A percentile compares a stretch with the other conserved stretches of the same genome.
Evolutionary conservation across 2,797 vertebrate genomes (phyloP).

Genomic region (Coregonus suidteri): DNA sequence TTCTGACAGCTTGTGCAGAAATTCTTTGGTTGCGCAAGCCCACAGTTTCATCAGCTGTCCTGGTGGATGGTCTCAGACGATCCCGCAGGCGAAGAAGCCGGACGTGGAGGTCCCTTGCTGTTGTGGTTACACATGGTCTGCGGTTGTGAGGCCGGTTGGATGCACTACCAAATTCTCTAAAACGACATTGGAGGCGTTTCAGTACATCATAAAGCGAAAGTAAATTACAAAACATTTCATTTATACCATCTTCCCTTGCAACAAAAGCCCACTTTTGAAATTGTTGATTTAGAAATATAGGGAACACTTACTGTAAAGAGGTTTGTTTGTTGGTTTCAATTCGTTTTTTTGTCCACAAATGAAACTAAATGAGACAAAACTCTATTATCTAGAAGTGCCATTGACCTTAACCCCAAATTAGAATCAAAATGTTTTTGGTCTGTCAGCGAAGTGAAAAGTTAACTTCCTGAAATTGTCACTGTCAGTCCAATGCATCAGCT

Average conservation of each 20-base stretch:
- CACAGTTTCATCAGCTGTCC: too few species aligned
- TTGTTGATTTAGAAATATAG: constrained; percentile 20
- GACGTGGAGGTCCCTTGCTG: too few species aligned
- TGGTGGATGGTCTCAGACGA: too few species aligned
- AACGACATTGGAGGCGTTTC: too few species aligned
- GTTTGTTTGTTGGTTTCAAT: constrained; percentile 28
- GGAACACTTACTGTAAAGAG: constrained; percentile 25
- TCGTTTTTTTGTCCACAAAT: constrained; percentile 23
- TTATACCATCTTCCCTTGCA: not conserved
- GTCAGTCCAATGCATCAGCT: not conserved
- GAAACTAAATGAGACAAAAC: constrained; percentile 26
- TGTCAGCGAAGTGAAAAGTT: constrained; percentile 26
- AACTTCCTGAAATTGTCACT: constrained; percentile 11
- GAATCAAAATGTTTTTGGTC: constrained; percentile 26
- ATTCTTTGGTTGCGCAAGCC: too few species aligned
- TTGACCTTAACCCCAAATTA: constrained; percentile 38
- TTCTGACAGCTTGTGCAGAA: too few species aligned
- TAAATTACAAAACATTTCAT: not conserved
- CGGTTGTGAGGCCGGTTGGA: too few species aligned
- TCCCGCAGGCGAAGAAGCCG: too few species aligned
- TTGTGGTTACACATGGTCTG: too few species aligned
- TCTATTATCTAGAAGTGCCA: constrained; percentile 35
- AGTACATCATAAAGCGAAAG: too few species aligned
- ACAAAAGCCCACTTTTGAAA: not conserved
- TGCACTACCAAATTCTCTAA: too few species aligned